Evolutionary conservation across 92 coral and sea anemone species (phyloP), one percentile per base, ranked within the genome.

Genomic region (Porites lobata): DNA sequence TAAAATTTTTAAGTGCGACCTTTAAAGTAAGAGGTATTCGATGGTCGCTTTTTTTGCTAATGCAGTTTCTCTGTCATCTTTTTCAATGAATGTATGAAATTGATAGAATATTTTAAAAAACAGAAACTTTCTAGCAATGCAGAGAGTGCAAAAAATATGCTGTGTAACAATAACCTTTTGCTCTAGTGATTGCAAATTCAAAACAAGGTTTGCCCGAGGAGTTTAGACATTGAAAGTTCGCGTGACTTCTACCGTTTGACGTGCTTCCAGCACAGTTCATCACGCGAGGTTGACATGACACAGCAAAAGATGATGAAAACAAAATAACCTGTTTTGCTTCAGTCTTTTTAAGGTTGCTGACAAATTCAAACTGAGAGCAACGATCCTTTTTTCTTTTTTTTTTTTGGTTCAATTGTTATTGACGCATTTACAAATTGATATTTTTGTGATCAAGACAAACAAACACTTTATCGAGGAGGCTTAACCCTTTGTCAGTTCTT

Each of bases 211-310:
- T 47, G 86, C 86, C 78, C 10, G 78, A 82, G 86, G 86, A 82
- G 69, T 32, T 70, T 59, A 14, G 66, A 13, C 19, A 24, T 58
- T 17, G 29, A 50, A 73, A 18, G 79, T 71, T 82, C 78, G 78
- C 86, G 86, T 82, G 86, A 82, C 86, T 15, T 71, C 0, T 5
- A 54, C 86, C 57, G 86, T 38, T n/a, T 70, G 75, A 32, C 76
- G 15, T 10, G 69, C 47, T 66, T 56, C 78, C 58, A 32, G 58
- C 51, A 70, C 77, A 70, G 69, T 32, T 59, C 57, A 13, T 61
- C 78, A 82, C 86, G 86, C 86, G 65, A 82, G 26, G 29, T 73
- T 26, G 10, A 8, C 21, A 72, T 82, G 86, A 82, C 86, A 50
- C 69, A 18, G 86, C 78, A 29, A 75, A 21, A 50, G 19, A 29